Evolutionary conservation across 2,888 invertebrate genomes (phyloP).

Genomic region (Harpalus rufipes): DNA sequence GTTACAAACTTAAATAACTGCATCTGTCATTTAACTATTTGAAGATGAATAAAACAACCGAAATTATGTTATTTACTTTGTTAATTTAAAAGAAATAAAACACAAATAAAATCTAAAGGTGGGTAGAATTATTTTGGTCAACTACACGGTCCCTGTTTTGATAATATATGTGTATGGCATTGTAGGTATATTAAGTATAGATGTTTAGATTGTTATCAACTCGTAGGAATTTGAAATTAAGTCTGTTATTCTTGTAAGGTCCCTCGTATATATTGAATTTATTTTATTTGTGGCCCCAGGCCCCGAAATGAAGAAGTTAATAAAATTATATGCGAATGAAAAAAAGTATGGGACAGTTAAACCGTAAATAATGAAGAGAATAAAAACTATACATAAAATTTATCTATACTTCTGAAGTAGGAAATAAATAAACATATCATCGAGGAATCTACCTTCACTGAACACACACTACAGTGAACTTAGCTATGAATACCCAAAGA

Average conservation of each 20-base stretch:
- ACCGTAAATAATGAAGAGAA: slow-evolving; percentile 44
- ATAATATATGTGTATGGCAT: slow-evolving; percentile 59
- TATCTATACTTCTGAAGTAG: not conserved
- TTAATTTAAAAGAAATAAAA: not conserved
- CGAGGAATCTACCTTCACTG: not conserved
- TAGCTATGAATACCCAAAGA: too few species aligned
- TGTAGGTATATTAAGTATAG: slow-evolving; percentile 65
- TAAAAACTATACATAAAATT: slow-evolving; percentile 24
- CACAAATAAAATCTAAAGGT: not conserved
- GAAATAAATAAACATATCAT: not conserved
- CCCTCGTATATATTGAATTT: slow-evolving; percentile 45
- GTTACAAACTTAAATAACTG: not conserved
- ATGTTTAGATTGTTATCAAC: slow-evolving; percentile 65
- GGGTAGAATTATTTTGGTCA: slow-evolving; percentile 7
- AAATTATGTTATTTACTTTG: slow-evolving; percentile 6
- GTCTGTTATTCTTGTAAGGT: slow-evolving; percentile 45
- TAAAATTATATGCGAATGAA: slow-evolving; percentile 57
- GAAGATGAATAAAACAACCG: not conserved
- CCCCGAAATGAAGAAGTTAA: slow-evolving; percentile 61
- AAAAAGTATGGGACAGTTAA: slow-evolving; percentile 50
- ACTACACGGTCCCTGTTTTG: slow-evolving; percentile 21
- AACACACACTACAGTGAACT: too few species aligned
- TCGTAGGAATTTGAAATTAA: slow-evolving; percentile 65
- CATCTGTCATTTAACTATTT: not conserved
- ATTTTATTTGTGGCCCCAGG: slow-evolving; percentile 54